Percentiles rank a stretch among this genome's conserved stretches.
Evolutionary conservation across 2,888 invertebrate genomes (phyloP).

Genomic region (Brachycybe producta): DNA sequence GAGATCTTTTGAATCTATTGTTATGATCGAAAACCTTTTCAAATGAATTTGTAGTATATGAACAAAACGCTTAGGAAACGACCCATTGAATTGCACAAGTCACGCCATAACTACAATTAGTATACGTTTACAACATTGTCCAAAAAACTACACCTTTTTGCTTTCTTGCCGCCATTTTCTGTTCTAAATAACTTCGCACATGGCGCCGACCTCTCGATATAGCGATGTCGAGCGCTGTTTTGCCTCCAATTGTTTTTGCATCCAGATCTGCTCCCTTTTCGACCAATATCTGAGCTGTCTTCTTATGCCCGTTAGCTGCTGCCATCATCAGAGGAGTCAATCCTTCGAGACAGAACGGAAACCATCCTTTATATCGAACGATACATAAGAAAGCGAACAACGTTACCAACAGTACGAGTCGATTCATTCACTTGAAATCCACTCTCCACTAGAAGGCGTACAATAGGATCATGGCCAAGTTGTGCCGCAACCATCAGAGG

Average conservation of each 20-base stretch:
- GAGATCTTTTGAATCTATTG: no score
- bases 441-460: conserved; percentile 30
- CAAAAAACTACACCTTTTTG: no score
- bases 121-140: no score
- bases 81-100: no score
- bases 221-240: conserved; percentile 35
- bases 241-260: conserved; percentile 30
- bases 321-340: conserved; percentile 35
- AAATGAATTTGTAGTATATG: no score
- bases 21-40: no score
- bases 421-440: conserved; percentile 31
- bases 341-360: conserved; percentile 26
- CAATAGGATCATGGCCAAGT: conserved; percentile 33
- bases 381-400: neutral
- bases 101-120: no score
- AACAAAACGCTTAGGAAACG: no score
- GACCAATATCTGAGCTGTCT: conserved; percentile 34
- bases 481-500: conserved; percentile 33
- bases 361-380: neutral
- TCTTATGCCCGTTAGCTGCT: conserved; percentile 35
- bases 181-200: conserved; percentile 31
- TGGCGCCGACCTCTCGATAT: conserved; percentile 28
- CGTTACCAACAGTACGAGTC: neutral
- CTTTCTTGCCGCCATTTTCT: conserved; percentile 26
- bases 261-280: conserved; percentile 34